Evolutionary conservation across 1,140 invertebrate species (phyloP).

Genomic region (Heliconius himera): DNA sequence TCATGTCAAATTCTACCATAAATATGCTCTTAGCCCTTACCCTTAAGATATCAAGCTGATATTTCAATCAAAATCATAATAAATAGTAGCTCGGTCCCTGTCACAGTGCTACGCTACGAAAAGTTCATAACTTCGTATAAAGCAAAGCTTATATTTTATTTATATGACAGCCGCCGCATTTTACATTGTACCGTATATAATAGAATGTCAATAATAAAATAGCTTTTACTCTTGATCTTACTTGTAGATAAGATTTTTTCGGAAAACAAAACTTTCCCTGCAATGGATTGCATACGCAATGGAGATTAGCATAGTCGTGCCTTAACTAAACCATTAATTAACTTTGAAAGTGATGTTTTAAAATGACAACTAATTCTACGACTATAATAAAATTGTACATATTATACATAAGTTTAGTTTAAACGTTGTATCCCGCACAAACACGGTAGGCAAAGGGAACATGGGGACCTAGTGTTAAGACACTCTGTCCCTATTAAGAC

Average conservation of each 20-base stretch:
- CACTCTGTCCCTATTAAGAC: too few relatives aligned
- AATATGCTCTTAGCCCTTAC: not conserved
- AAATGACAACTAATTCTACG: not conserved
- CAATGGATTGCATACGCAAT: not conserved
- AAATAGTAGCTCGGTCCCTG: not conserved
- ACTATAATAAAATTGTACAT: not conserved
- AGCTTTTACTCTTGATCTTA: conserved; percentile 4
- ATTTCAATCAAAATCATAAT: not conserved
- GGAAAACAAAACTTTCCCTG: not conserved
- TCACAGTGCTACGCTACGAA: not conserved
- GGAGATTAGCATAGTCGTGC: conserved; percentile 2
- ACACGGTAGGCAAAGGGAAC: too few relatives aligned
- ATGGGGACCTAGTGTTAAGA: too few relatives aligned
- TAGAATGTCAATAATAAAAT: not conserved
- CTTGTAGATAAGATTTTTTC: conserved; percentile 9
- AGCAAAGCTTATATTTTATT: not conserved
- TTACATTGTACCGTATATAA: not conserved
- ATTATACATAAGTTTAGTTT: too few relatives aligned
- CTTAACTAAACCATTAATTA: not conserved
- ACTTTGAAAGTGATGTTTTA: conserved; percentile 3
- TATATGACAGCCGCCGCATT: not conserved
- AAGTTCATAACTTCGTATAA: not conserved
- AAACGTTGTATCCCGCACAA: not conserved
- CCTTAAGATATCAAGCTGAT: conserved; percentile 1
- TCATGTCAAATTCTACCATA: not conserved